A percentile compares a stretch with the other conserved stretches of the same genome.
phyloP scores from a whole-genome alignment of 2,113 vertebrate species.

The Catharus fuscescens region DNA sequence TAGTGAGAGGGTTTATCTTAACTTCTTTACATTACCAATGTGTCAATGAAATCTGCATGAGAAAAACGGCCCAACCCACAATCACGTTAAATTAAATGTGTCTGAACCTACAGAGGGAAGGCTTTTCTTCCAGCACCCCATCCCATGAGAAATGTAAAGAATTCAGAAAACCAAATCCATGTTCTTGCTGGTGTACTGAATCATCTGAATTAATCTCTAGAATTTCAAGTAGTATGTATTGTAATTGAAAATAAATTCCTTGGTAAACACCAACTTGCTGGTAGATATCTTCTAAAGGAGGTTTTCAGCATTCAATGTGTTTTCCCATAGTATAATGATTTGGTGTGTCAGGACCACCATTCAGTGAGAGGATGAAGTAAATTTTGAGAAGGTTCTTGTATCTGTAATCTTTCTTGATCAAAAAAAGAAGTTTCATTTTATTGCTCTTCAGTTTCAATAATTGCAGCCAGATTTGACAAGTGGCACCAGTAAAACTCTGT shows the following conservation, averaged over 20 bases:
- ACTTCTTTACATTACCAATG: accelerated
- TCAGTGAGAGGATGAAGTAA: neutral
- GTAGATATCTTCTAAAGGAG: neutral
- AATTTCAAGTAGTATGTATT: neutral
- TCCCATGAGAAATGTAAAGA: neutral
- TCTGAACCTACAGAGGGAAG: neutral
- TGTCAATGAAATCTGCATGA: neutral
- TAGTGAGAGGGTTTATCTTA: neutral
- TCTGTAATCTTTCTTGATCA: neutral
- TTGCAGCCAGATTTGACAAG: neutral
- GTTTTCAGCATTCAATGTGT: neutral
- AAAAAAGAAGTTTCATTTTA: neutral
- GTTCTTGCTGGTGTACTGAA: neutral
- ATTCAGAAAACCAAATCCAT: neutral
- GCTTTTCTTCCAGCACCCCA: neutral
- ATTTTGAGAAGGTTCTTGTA: neutral
- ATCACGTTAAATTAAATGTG: neutral
- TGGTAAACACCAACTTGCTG: neutral
- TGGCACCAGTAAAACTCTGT: neutral
- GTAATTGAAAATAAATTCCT: neutral
- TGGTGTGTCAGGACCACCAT: neutral
- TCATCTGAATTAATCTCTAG: neutral
- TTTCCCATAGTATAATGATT: neutral
- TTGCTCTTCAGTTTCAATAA: neutral
- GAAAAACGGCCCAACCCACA: neutral